Evolutionary conservation across 1,140 invertebrate species (phyloP), one percentile per base, ranked within the genome.

Genomic region (Drosophila trapezifrons): DNA sequence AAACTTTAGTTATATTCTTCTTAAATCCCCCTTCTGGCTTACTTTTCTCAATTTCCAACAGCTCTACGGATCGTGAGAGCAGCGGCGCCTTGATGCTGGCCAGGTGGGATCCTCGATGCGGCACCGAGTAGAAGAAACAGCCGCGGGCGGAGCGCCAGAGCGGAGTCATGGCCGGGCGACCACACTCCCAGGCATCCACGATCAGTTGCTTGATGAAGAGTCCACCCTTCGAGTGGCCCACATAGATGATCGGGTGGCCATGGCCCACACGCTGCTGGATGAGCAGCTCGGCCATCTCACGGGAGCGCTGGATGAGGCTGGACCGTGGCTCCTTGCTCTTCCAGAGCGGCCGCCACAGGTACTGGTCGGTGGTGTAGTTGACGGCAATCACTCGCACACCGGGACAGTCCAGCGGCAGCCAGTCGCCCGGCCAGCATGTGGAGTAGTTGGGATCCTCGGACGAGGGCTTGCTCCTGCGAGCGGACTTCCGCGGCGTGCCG

Each of bases 41-140:
- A 95, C 95, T 94, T 93, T 95, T 94, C n/a, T 87, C 84, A 32
- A 87, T 87, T 35, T 87, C 95, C 45, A 94, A 86, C 3, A 96
- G 81, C 75, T 96, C 95, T 1, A 94, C 92, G 3, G 95, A 94
- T 63, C 94, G 93, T 25, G 94, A 82, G 13, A 95, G 92, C 4
- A 95, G 92, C 1, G 95, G 95, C 43, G 94, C 91, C 72, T 94
- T 95, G 37, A 95, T 94, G 74, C 94, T 94, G 0, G 95, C 95
- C 20, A 96, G 92, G 9, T 94, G 93, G 2, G 95, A 96, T 2
- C 95, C 95, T 6, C 94, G 92, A 90, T 96, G 95, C 0, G 95
- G 95, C n/a, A 96, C 95, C 20, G 95, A 96, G 90, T 96, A 96
- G 90, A 95, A 96, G 92, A 96, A 94, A 57, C 95, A 95, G 0